phyloP scores from a whole-genome alignment of 2,113 vertebrate species.

The Physeter macrocephalus region DNA sequence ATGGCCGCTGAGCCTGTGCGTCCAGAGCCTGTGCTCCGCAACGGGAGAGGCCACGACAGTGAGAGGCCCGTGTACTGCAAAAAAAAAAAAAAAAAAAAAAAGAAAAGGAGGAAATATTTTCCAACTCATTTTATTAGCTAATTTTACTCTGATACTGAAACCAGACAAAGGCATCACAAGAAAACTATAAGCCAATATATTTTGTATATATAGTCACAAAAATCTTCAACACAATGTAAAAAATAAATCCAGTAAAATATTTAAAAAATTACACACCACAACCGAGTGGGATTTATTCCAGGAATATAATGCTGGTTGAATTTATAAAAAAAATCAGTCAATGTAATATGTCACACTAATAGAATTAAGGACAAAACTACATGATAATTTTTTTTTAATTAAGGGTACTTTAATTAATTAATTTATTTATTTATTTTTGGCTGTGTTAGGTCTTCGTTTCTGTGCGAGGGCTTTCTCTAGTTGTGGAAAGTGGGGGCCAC shows the following conservation, averaged over 20 bases:
- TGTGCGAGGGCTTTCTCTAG: too few relatives aligned
- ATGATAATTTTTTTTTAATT: not conserved
- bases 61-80: too few relatives aligned
- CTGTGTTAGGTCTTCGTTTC: too few relatives aligned
- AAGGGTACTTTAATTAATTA: too few relatives aligned
- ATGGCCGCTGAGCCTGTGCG: too few relatives aligned
- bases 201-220: not conserved
- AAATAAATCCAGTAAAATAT: not conserved
- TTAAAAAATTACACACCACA: not conserved
- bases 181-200: not conserved
- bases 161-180: not conserved
- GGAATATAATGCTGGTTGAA: not conserved
- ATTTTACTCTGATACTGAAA: not conserved
- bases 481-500: too few relatives aligned
- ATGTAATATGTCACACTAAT: not conserved
- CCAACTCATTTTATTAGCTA: not conserved
- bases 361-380: not conserved
- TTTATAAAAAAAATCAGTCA: not conserved
- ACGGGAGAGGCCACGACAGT: too few relatives aligned
- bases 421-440: too few relatives aligned
- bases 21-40: too few relatives aligned
- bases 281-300: not conserved
- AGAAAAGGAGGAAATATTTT: not conserved
- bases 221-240: not conserved
- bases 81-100: too few relatives aligned